Base-by-base conservation (phyloP, 2,797 vertebrate genomes). In the Adelosebastes latens region DNA sequence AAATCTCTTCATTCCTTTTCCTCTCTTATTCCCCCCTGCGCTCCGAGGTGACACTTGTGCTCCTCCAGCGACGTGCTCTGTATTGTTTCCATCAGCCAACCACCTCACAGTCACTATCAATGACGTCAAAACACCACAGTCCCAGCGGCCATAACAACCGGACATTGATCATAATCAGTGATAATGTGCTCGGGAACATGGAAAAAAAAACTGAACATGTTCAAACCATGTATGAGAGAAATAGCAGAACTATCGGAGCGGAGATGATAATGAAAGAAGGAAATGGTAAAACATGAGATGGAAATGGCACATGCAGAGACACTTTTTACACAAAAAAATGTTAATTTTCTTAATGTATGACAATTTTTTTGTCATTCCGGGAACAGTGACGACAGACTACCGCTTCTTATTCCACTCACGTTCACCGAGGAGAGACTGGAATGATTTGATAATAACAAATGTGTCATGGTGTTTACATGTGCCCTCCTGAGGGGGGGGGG, bases 401-500 rank as follows among this genome's bases (percentile, higher is more conserved):
- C 80, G 58, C 81, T 92, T 89, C 63, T 32, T 62, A 83, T 84
- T 90, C 85, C 59, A 14, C 82, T 88, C 90, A 86, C 80, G 56
- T 90, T 82, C 46, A 27, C 64, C 12, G 16, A 68, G 75, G 70
- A 85, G 72, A 31, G 85, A 78, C 80, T 65, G 77, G 70, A 92
- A 83, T 87, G 84, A 93, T 93, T 89, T 88, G 86, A 90, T 91
- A 80, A 91, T 84, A 89, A 92, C 82, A 81, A 90, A 92, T 90
- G 87, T 93, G 87, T 91, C 91, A 90, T 66, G 87, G 87, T 91
- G 89, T 93, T 92, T 93, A 91, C 88, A 91, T 81, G 88, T 76
- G 62, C 24, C 82, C 82, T 90, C 90, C 84, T 77, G 80, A 72
- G 89, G 78, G 88, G 78, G 89, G 88, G 34, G 53, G 63, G 83